A percentile compares a stretch with the other conserved stretches of the same genome.
Evolutionary conservation across 2,113 vertebrate species (phyloP).

Genomic region (Cricetomys ansorgei): DNA sequence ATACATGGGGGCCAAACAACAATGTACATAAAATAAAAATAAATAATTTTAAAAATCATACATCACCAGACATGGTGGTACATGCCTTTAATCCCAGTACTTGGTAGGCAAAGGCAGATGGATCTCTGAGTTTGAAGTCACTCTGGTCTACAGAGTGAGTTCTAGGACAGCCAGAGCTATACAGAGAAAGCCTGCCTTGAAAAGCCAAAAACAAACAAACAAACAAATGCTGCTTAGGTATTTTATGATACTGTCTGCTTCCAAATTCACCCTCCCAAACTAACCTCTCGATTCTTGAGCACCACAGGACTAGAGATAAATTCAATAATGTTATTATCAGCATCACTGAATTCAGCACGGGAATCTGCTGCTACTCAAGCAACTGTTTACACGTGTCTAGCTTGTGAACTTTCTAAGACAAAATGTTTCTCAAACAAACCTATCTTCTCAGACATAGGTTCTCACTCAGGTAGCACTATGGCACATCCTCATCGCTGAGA

Average conservation of each 20-base stretch:
- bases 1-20: too few species aligned
- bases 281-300: not conserved
- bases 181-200: not conserved
- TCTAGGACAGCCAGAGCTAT: not conserved
- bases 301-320: not conserved
- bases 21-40: too few species aligned
- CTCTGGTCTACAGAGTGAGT: not conserved
- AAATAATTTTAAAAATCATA: too few species aligned
- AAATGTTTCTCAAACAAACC: conserved; percentile 9
- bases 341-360: not conserved
- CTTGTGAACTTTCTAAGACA: conserved; percentile 35
- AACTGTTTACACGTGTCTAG: not conserved
- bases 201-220: not conserved
- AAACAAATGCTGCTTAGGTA: not conserved
- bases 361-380: not conserved
- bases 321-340: not conserved
- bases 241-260: conserved; percentile 27
- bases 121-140: not conserved
- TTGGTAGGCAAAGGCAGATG: not conserved
- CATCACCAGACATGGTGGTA: not conserved
- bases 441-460: conserved; percentile 1
- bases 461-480: not conserved
- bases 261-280: conserved; percentile 36
- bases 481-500: not conserved
- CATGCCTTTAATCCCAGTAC: not conserved